Evolutionary conservation across 2,888 invertebrate species (phyloP).

Genomic region (Eristalinus aeneus): DNA sequence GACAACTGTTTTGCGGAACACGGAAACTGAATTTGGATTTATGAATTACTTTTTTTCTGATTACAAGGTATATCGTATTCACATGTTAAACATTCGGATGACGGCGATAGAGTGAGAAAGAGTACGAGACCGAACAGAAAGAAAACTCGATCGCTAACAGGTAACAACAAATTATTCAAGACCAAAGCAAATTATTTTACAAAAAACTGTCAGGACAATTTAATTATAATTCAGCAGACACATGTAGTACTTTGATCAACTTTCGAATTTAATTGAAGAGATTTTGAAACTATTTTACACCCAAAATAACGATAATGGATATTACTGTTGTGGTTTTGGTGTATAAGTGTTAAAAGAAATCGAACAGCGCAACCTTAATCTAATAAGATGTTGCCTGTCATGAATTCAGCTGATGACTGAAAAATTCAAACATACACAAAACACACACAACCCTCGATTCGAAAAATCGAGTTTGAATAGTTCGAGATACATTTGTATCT

Average conservation of each 20-base stretch:
- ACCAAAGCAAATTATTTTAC: background rate
- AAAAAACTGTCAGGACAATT: background rate
- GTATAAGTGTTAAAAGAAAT: conserved; percentile 51
- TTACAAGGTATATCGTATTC: conserved; percentile 5
- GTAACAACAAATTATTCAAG: conserved; percentile 29
- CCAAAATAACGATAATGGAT: conserved; percentile 44
- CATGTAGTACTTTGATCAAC: conserved; percentile 3
- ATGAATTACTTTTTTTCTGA: conserved; percentile 6
- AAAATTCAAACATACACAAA: conserved; percentile 79
- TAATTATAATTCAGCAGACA: background rate
- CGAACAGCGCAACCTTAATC: conserved; percentile 76
- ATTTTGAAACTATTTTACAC: background rate
- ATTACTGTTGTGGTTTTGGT: conserved; percentile 39
- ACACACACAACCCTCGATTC: conserved; percentile 79
- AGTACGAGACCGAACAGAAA: background rate
- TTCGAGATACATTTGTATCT: conserved; percentile 69
- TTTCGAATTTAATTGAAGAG: background rate
- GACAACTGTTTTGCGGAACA: conserved; percentile 55
- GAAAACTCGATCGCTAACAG: conserved; percentile 29
- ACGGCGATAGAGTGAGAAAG: background rate
- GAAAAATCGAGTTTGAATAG: conserved; percentile 71
- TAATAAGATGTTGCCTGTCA: conserved; percentile 80
- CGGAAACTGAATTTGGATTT: conserved; percentile 36
- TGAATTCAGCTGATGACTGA: conserved; percentile 81
- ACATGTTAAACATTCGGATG: conserved; percentile 16